Base-by-base conservation (phyloP, 2,888 invertebrate species). In the Miltochrista miniata region DNA sequence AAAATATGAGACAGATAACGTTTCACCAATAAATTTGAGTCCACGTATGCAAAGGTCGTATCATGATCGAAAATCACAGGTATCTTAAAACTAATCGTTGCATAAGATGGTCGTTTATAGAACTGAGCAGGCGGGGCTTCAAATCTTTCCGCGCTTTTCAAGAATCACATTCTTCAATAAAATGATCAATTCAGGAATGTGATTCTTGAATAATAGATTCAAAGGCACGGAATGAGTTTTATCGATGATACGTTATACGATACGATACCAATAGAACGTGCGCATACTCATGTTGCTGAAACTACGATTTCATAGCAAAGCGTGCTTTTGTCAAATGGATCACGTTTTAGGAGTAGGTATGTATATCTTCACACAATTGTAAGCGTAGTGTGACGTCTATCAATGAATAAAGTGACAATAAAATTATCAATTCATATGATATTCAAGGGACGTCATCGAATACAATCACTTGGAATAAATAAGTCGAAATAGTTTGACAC, bases 301-400 rank as follows among this genome's bases (percentile, higher is more conserved):
- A 56, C 56, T 51, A 45, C 31, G 44, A 64, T 53, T 62, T 44
- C 36, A 49, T 18, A 15, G 31, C 34, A 11, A 29, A 44, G 38
- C 33, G 30, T 18, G 13, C 15, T 7, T 8, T 14, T 12, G n/a
- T 50, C 39, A 44, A 40, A 24, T 24, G 41, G 41, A 45, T 50
- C 46, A 36, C 47, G 40, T 48, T 40, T 36, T n/a, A 48, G 11
- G 12, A 33, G 24, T 13, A 46, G 1, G 10, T 10, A 31, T n/a
- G n/a, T n/a, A n/a, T n/a, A n/a, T n/a, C n/a, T n/a, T n/a, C n/a
- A n/a, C n/a, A n/a, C n/a, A n/a, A n/a, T n/a, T n/a, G n/a, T n/a
- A n/a, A n/a, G n/a, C n/a, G n/a, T 11, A 31, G 31, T 31, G 8
- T 5, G 31, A 31, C 8, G 8, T 30, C 11, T 31, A 31, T 5